These are phyloP conservation scores for Periparus ater DNA, from an alignment of 2,797 vertebrate species.

Conservation along the genomic window DNA sequence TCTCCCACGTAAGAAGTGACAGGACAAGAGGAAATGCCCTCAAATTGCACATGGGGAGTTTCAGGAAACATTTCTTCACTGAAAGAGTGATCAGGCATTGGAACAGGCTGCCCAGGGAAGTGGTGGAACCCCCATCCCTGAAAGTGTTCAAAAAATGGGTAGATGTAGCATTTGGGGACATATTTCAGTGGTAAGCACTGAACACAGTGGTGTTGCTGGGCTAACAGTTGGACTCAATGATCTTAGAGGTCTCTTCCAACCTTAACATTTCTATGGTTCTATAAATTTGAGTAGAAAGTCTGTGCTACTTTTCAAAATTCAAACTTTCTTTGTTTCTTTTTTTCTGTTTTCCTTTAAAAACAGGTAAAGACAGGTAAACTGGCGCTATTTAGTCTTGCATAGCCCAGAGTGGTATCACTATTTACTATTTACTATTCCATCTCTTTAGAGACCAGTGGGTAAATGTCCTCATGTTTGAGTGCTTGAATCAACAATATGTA, in stretches of 20 bases:
- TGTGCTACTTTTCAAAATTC: neutral
- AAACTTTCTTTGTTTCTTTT: neutral
- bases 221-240: neutral
- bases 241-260: neutral
- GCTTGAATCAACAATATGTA: neutral
- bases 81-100: neutral
- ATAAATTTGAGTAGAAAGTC: neutral
- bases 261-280: neutral
- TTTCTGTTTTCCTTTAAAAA: neutral
- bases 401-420: too few species aligned
- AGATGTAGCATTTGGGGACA: too few species aligned
- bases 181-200: neutral
- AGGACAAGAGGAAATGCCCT: neutral
- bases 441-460: neutral
- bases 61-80: neutral
- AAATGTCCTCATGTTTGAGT: neutral
- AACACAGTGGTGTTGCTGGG: neutral
- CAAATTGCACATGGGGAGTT: neutral
- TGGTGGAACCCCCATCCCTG: neutral
- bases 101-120: neutral
- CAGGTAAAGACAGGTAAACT: too few species aligned
- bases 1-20: neutral
- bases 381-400: accelerated
- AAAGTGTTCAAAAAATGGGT: neutral
- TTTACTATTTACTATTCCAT: neutral